phyloP scores from a whole-genome alignment of 2,888 invertebrate species.

The Pollenia angustigena region DNA sequence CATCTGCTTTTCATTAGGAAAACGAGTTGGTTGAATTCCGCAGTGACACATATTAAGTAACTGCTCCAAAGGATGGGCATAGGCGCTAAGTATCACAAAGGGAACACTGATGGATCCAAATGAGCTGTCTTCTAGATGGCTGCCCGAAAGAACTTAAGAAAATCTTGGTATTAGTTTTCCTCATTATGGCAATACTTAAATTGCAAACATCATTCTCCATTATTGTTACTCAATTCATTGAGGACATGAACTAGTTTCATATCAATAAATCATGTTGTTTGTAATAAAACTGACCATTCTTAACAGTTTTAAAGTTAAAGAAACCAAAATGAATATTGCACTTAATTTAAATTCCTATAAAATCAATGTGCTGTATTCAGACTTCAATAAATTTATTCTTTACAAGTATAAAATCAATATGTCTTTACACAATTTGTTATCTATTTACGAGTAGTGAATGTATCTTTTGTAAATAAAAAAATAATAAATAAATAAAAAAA shows the following conservation, averaged over 20 bases:
- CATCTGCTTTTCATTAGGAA: too few relatives aligned
- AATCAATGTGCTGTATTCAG: slow-evolving; percentile 1
- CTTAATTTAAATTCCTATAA: neutral
- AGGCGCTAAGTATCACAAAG: too few relatives aligned
- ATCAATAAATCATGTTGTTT: slow-evolving; percentile 5
- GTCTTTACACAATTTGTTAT: slow-evolving; percentile 21
- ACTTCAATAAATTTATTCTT: neutral
- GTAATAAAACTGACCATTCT: slow-evolving; percentile 13
- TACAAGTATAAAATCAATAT: slow-evolving; percentile 29
- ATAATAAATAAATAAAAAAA: too few relatives aligned
- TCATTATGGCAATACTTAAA: too few relatives aligned
- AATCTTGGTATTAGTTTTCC: too few relatives aligned
- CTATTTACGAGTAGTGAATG: neutral
- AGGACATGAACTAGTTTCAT: neutral
- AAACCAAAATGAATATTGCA: neutral
- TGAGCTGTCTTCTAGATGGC: too few relatives aligned
- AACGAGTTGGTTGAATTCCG: too few relatives aligned
- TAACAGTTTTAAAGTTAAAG: neutral
- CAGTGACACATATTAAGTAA: too few relatives aligned
- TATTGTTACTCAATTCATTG: neutral
- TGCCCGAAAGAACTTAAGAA: too few relatives aligned
- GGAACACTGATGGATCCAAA: too few relatives aligned
- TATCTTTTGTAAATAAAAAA: neutral
- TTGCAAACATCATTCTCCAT: neutral
- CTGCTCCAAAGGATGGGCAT: too few relatives aligned